phyloP scores from a whole-genome alignment of 1,140 invertebrate genomes.

The Antheraea mylitta region DNA sequence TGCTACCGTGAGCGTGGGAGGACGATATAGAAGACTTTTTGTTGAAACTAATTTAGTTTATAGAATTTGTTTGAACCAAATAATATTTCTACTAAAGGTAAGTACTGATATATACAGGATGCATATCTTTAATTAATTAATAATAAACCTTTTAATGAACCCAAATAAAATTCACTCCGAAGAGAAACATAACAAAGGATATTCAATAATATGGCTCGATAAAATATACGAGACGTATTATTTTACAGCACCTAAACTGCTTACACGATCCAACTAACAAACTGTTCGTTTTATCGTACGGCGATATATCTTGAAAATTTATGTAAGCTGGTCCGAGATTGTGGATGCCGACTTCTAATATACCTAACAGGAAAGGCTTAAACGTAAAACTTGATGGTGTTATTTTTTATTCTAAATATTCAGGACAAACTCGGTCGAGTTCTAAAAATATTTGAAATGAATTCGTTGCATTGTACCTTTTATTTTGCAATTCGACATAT shows the following conservation, averaged over 20 bases:
- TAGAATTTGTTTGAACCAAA: constrained; percentile 2
- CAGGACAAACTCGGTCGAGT: too few species aligned
- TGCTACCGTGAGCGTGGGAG: constrained; percentile 33
- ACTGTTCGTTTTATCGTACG: constrained; percentile 28
- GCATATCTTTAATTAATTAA: background rate
- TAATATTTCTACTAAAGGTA: background rate
- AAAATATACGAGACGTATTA: constrained; percentile 37
- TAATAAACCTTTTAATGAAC: constrained; percentile 8
- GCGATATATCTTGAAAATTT: constrained; percentile 29
- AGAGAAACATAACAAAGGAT: constrained; percentile 17
- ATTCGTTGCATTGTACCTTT: too few species aligned
- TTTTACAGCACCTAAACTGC: constrained; percentile 31
- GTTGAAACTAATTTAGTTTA: constrained; percentile 6
- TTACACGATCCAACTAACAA: constrained; percentile 18
- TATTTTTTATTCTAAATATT: too few species aligned
- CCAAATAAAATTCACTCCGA: constrained; percentile 16
- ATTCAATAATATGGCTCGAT: constrained; percentile 22
- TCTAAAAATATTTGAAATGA: too few species aligned
- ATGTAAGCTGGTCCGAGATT: constrained; percentile 19
- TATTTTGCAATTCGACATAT: too few species aligned
- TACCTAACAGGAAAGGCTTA: background rate
- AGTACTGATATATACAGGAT: background rate
- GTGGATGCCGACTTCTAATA: constrained; percentile 2
- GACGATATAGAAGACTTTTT: constrained; percentile 23
- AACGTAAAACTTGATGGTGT: background rate